Evolutionary conservation across 2,888 invertebrate genomes (phyloP).

Genomic region (Chymomyza amoena): DNA sequence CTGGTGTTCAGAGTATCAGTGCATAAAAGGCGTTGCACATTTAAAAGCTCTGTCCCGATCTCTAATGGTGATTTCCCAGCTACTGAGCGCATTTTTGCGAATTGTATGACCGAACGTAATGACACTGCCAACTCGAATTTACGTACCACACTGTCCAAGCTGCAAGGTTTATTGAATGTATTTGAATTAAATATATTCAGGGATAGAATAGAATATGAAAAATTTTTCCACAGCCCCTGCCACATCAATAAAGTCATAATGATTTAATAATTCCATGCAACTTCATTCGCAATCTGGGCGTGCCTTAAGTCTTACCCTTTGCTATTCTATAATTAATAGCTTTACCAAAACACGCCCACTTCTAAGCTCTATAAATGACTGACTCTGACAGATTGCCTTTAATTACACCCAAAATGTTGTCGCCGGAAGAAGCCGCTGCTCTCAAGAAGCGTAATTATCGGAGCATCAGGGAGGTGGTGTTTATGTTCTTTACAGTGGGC

Average conservation of each 20-base stretch:
- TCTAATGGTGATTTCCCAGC: too few species aligned
- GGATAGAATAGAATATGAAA: too few species aligned
- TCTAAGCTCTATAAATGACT: conserved; percentile 54
- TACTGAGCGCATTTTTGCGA: too few species aligned
- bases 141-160: too few species aligned
- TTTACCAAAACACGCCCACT: conserved; percentile 32
- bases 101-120: too few species aligned
- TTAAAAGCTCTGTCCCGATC: too few species aligned
- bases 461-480: conserved; percentile 56
- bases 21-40: too few species aligned
- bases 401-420: conserved; percentile 62
- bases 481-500: conserved; percentile 53
- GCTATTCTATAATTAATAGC: conserved; percentile 47
- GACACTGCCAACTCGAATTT: too few species aligned
- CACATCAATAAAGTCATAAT: neutral
- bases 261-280: neutral
- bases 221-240: conserved; percentile 36
- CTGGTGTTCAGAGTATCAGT: too few species aligned
- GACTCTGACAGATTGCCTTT: conserved; percentile 31
- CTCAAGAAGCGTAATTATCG: conserved; percentile 53
- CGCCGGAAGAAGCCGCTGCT: conserved; percentile 36
- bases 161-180: too few species aligned
- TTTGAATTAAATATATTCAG: too few species aligned
- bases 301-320: conserved; percentile 3
- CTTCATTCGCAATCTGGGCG: neutral